Evolutionary conservation across 2,797 vertebrate species (phyloP).

Genomic region (Allobates femoralis): DNA sequence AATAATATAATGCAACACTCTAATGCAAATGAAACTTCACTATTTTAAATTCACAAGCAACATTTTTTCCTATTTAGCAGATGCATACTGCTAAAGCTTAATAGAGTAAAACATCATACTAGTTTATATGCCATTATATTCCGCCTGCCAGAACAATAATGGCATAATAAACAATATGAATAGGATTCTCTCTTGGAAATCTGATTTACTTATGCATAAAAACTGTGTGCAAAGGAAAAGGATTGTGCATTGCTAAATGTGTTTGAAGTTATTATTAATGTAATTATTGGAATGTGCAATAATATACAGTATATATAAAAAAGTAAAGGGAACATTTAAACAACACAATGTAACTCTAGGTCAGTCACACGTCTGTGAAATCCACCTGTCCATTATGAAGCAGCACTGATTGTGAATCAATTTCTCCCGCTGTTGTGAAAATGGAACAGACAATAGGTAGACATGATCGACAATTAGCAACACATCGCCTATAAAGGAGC

Average conservation of each 20-base stretch:
- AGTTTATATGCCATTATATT: constrained; percentile 54
- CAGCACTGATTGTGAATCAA: too few species aligned
- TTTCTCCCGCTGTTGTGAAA: too few species aligned
- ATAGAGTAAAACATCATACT: constrained; percentile 34
- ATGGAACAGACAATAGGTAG: too few species aligned
- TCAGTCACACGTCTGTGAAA: too few species aligned
- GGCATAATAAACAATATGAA: constrained; percentile 53
- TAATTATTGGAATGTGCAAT: not conserved
- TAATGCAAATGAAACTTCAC: constrained; percentile 27
- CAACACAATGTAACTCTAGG: too few species aligned
- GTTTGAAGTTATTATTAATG: constrained; percentile 26
- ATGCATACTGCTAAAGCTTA: not conserved
- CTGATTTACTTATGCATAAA: constrained; percentile 18
- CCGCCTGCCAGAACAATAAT: constrained; percentile 44
- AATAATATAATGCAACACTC: not conserved
- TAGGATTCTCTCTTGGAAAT: constrained; percentile 24
- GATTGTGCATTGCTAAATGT: not conserved
- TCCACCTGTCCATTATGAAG: too few species aligned
- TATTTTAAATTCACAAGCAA: constrained; percentile 35
- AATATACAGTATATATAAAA: too few species aligned
- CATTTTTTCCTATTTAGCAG: not conserved
- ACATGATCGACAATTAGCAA: too few species aligned
- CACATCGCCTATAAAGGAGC: too few species aligned
- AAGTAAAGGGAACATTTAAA: too few species aligned
- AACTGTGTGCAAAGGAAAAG: not conserved